Conservation (phyloP, 2,888 invertebrate species). For the Tipula unca region DNA sequence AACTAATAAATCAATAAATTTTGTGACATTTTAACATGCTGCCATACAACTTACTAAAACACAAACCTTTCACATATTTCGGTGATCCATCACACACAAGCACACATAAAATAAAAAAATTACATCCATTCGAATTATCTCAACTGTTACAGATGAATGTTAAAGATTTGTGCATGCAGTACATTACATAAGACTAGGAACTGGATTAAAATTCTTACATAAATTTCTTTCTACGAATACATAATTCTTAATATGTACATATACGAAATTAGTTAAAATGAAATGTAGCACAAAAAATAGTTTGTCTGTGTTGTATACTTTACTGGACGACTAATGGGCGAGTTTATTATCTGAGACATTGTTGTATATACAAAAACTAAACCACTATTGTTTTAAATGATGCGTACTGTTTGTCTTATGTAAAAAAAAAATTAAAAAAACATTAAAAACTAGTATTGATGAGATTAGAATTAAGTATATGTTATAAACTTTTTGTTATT, state of each 20-base stretch:
- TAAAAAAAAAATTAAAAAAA: not conserved
- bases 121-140: not conserved
- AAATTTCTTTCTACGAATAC: no score
- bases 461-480: not conserved
- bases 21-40: not conserved
- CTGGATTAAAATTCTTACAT: no score
- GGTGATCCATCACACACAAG: no score
- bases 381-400: not conserved
- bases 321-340: not conserved
- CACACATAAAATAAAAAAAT: no score
- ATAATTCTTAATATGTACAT: no score
- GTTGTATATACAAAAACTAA: not conserved
- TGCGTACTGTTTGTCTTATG: not conserved
- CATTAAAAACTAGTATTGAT: not conserved
- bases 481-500: not conserved
- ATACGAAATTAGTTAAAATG: not conserved
- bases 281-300: not conserved
- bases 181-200: not conserved
- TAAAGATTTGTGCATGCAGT: not conserved
- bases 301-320: not conserved
- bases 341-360: not conserved
- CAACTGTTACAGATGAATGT: not conserved
- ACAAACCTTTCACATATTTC: not conserved
- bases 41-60: not conserved
- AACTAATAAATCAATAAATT: no score